Evolutionary conservation across 2,113 vertebrate genomes (phyloP), one percentile per base, ranked within the genome.

Genomic region (Rhombomys opimus): DNA sequence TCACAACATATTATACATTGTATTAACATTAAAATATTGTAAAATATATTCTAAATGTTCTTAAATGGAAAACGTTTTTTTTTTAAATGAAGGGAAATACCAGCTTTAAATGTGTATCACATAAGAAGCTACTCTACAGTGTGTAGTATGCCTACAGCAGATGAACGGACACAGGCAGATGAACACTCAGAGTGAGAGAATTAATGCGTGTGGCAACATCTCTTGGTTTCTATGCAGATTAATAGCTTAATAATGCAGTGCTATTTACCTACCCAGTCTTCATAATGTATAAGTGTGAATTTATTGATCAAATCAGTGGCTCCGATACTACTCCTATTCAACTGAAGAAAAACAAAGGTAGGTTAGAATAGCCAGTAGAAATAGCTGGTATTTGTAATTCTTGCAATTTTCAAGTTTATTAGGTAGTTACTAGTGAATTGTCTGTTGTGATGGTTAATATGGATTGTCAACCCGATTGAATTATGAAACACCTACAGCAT

Each of bases 251-350:
- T 61, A 81, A 61, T 93, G 75, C 35, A 86, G 3, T 94, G 41
- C 25, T 67, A n/a, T 92, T 77, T 91, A 73, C 52, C 35, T 89
- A 35, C 7, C 18, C 86, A 59, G 10, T 68, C 7, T 94, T 22
- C 41, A 18, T 87, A 92, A 67, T 87, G 14, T 76, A 27, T 10
- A 87, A 59, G 76, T 15, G 15, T 52, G 23, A 18, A 20, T 1
- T 59, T 88, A 2, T 27, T 94, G 35, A 70, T 89, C 25, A 78
- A 80, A 70, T 84, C 2, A 9, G 0, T 59, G 46, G 32, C 17
- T 18, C 0, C 18, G 50, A 0, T 3, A 30, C 27, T 67, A 35
- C 0, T 57, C 15, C 77, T n/a, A 7, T 1, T 38, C 4, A 7
- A 61, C 18, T 95, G 22, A 89, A 61, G 78, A 32, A 65, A 85